Evolutionary conservation across 2,797 vertebrate genomes (phyloP).

Genomic region (Melanotaenia boesemani): DNA sequence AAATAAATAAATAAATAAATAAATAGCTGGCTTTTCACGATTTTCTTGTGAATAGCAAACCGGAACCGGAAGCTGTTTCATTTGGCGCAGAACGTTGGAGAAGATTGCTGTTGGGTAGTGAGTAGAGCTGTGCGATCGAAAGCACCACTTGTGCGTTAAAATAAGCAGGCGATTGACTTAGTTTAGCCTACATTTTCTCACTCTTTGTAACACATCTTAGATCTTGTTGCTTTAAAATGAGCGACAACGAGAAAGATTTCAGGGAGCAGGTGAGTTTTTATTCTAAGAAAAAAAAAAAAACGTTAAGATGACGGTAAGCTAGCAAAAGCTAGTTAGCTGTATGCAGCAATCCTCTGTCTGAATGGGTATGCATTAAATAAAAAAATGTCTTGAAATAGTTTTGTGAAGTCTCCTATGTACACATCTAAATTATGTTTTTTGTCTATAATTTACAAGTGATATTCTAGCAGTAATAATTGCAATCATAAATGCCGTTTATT

Average conservation of each 20-base stretch:
- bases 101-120: conserved; percentile 1
- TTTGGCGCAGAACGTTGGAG: neutral
- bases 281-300: neutral
- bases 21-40: too few species aligned
- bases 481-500: neutral
- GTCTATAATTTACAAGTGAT: neutral
- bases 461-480: neutral
- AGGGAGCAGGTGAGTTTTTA: conserved; percentile 73
- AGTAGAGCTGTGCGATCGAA: neutral
- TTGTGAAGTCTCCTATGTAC: neutral
- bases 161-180: neutral
- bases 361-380: neutral
- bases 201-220: neutral
- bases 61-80: neutral
- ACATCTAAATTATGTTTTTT: neutral
- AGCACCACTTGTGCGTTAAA: neutral
- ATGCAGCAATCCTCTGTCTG: neutral
- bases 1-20: too few species aligned
- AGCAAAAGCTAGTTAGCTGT: conserved; percentile 23
- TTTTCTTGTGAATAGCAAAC: conserved; percentile 13
- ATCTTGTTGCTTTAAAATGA: conserved; percentile 65
- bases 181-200: neutral
- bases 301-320: conserved; percentile 3
- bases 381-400: neutral
- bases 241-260: conserved; percentile 81